Conservation (phyloP, 2,113 vertebrate genomes). For the Menura novaehollandiae region DNA sequence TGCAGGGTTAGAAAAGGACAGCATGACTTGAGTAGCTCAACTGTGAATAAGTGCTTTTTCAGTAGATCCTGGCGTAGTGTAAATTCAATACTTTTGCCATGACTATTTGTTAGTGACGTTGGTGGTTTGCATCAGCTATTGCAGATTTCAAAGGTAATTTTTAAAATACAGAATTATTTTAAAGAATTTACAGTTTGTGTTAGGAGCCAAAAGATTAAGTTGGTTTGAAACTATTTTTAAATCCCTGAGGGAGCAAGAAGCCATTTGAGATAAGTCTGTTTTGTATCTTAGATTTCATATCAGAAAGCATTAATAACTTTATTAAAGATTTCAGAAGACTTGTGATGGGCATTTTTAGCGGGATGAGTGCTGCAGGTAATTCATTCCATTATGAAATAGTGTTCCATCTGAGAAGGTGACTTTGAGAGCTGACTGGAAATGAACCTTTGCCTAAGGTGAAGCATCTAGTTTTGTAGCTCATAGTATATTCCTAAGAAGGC, state of each 20-base stretch:
- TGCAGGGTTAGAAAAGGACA: background rate
- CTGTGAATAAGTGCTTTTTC: background rate
- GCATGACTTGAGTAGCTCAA: rapidly evolving
- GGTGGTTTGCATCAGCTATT: background rate
- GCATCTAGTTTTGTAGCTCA: background rate
- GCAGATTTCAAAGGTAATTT: background rate
- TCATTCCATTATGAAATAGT: background rate
- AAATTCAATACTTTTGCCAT: background rate
- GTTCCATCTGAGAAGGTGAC: background rate
- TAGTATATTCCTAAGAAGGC: background rate
- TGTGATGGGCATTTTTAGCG: background rate
- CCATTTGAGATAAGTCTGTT: background rate
- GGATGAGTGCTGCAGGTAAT: background rate
- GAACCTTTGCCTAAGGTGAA: background rate
- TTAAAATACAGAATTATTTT: background rate
- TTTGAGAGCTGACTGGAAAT: background rate
- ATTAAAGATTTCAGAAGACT: background rate
- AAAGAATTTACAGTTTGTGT: background rate
- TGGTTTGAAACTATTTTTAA: background rate
- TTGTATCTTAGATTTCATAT: background rate
- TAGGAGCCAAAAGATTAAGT: background rate
- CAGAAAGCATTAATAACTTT: background rate
- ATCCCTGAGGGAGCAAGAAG: background rate
- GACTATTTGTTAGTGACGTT: background rate
- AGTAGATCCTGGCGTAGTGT: background rate